Base-by-base conservation (phyloP, 1,140 invertebrate species). In the Drosophila pectinifera region DNA sequence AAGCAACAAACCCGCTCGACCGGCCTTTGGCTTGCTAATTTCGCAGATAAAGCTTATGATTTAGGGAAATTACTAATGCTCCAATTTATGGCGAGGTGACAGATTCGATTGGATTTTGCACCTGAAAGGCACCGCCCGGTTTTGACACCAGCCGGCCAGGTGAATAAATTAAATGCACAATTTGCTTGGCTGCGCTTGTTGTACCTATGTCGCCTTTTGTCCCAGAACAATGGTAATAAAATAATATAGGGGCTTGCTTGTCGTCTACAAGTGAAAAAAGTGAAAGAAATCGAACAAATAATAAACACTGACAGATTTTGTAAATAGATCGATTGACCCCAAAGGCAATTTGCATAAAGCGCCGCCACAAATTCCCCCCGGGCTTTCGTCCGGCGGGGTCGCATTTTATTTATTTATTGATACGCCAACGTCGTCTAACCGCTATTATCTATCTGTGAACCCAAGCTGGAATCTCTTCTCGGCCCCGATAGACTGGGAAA, bases 371-470 rank as follows among this genome's bases (percentile, higher is more conserved):
- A 63, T 49, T 74, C 57, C 56, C 62, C 58, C 46, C 51, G 51
- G 59, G 38, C 43, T 61, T 68, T 18, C 51, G 24, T 48, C 53
- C 39, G 58, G 51, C 38, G 48, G 56, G 63, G 62, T 48, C 51
- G 49, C 38, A 69, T 80, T 89, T 89, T 73, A 68, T 88, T 89
- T 83, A 79, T 83, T 80, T 88, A 88, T 88, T 73, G 79, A 77
- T 88, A 85, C 70, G 72, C 58, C 83, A 73, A 73, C 76, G 82
- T 76, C 59, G 69, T 76, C 65, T 62, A 51, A 82, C 70, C 64
- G 45, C 82, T 83, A 76, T 79, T 88, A 86, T 82, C 76, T 51
- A 39, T 61, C 24, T 79, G 38, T 43, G 28, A 67, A 20, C 24
- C 26, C 14, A 24, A 28, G 73, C 36, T 59, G 58, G 36, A 68